phyloP scores from a whole-genome alignment of 2,797 vertebrate species.

The Sebastes itinus region DNA sequence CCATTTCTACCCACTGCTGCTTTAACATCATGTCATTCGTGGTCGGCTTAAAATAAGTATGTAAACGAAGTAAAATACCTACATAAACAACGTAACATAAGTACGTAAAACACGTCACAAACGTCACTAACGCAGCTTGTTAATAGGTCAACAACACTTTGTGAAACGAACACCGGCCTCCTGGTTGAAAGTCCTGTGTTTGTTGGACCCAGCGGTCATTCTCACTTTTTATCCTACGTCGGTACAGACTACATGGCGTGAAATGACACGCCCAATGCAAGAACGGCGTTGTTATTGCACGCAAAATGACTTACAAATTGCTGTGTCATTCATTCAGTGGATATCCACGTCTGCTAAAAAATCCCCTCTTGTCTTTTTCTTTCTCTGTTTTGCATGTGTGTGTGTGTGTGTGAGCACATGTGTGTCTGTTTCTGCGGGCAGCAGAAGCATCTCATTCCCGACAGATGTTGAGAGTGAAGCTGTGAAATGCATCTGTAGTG shows the following conservation, averaged over 20 bases:
- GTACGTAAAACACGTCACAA: background rate
- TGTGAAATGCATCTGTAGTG: slow-evolving; percentile 20
- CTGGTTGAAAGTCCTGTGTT: background rate
- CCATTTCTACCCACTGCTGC: no score
- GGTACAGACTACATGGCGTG: background rate
- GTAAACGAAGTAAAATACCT: background rate
- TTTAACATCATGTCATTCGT: no score
- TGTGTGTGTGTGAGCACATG: background rate
- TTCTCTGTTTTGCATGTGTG: background rate
- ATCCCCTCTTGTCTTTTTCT: background rate
- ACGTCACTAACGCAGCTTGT: no score
- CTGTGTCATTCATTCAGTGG: background rate
- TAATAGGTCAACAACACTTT: no score
- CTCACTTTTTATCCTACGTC: background rate
- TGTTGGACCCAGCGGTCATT: background rate
- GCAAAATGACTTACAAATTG: background rate
- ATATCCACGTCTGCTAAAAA: background rate
- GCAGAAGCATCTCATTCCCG: slow-evolving; percentile 3
- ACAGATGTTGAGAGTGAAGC: slow-evolving; percentile 35
- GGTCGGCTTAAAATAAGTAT: background rate
- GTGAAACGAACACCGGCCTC: background rate
- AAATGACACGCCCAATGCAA: background rate
- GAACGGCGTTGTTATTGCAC: background rate
- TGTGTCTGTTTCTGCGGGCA: background rate
- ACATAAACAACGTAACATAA: background rate